Evolutionary conservation across 2,797 vertebrate species (phyloP), one percentile per base, ranked within the genome.

Genomic region (Peromyscus melanophrys): DNA sequence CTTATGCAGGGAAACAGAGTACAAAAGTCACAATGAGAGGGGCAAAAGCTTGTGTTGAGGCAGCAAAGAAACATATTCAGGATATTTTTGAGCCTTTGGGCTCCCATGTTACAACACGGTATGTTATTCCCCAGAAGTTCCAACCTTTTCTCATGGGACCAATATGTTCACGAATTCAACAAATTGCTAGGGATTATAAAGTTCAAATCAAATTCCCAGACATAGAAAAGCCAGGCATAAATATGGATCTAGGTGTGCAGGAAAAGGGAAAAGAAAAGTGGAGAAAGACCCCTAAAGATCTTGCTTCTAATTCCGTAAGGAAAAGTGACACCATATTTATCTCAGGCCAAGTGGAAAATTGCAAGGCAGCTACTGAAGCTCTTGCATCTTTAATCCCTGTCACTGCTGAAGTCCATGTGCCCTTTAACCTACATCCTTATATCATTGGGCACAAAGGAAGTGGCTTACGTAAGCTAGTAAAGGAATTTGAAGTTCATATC

Each of bases 181-280:
- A 99, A 97, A 99, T 99, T 98, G 99, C 99, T 97, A 97, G 98
- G 92, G 99, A 99, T 76, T 97, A 99, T 21, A 99, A 99, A 89
- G 99, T 99, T 95, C 98, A 99, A 95, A 99, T 99, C 96, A 99
- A 99, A 98, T 99, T 99, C 97, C 99, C 99, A 0, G 99, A 99
- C 97, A 99, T 98, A 4, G 99, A 99, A 23, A 96, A 63, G 13
- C 49, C 71, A 95, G 80, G 57, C 92, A 3, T 25, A 34, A 73
- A 98, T 97, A 98, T 97, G 96, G 98, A 99, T 63, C 88, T 95
- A 57, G 96, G 90, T 4, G 96, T 98, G n/a, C 98, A 99, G 75
- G 99, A 99, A 97, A 99, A 99, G 8, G 98, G 98, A 0, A 98
- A 99, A 2, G 92, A 98, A 94, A 97, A 98, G 84, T 98, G 98